Base-by-base conservation (phyloP, 2,888 invertebrate species). In the Drosophila cracens region DNA sequence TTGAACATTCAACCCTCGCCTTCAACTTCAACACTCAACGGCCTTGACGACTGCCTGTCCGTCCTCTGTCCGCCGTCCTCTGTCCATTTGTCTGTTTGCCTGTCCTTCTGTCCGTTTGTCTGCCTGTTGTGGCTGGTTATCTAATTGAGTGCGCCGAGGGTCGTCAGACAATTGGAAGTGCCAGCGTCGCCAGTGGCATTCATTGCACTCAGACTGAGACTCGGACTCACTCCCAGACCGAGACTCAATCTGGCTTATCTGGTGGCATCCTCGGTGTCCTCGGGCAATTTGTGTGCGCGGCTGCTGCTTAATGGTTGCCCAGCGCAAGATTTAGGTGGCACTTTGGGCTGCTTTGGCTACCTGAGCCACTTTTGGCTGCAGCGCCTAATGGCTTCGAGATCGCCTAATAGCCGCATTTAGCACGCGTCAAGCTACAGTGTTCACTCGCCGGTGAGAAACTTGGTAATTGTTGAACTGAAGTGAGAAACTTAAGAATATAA, bases 381-480 rank as follows among this genome's bases (percentile, higher is more conserved):
- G 5, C 18, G 79, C 64, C 68, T 77, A 77, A 77, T 79, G 76
- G 59, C 61, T 36, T 54, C 61, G 1, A 13, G 56, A 59, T 48
- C 62, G 71, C 57, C 87, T 86, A 86, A 79, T 83, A 81, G 88
- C 62, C 52, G 57, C 82, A 88, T 85, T 85, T 87, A 85, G 84
- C 89, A 89, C 89, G 84, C 89, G 84, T 65, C 70, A 73, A 67
- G n/a, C 52, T 25, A 43, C 66, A 67, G 36, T 36, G 21, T 16
- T 31, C 36, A 31, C 53, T 46, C 10, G 21, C 0, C 21, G 18
- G 10, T 29, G 5, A 40, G 8, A 6, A 40, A 18, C 27, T 18
- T 18, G 4, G 0, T 18, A 16, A 7, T 36, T 18, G 6, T 36
- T 16, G 7, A 16, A 18, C 7, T 36, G 18, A 36, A 7, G 16